Percentiles rank a stretch among this genome's conserved stretches.
Conservation (phyloP, 2,113 vertebrate genomes). For the Myrmecophaga tridactyla region DNA sequence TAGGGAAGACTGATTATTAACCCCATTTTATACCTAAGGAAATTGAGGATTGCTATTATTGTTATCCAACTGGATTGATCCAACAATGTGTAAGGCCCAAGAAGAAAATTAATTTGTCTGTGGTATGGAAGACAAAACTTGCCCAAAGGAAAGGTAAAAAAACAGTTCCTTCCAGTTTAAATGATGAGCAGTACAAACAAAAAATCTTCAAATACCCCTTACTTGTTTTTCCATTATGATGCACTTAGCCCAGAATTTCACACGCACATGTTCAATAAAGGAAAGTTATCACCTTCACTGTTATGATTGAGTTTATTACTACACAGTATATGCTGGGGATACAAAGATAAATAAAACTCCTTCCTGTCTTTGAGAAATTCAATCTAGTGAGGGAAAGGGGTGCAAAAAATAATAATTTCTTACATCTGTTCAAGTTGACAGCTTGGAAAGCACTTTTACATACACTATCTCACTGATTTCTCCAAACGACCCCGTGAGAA, state of each 20-base stretch:
- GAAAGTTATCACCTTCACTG: background rate
- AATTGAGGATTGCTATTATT: background rate
- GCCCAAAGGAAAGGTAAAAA: background rate
- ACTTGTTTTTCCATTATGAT: background rate
- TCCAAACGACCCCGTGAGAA: background rate
- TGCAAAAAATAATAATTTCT: background rate
- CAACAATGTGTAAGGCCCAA: background rate
- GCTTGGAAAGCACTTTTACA: background rate
- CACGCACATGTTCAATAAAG: background rate
- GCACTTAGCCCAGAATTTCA: background rate
- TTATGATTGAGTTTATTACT: background rate
- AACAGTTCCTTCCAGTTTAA: background rate
- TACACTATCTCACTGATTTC: background rate
- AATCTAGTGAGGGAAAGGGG: background rate
- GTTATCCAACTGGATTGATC: background rate
- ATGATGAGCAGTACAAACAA: background rate
- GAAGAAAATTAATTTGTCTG: background rate
- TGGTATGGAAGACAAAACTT: background rate
- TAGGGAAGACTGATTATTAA: background rate
- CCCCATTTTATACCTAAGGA: background rate
- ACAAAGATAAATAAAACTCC: background rate
- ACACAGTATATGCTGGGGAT: background rate
- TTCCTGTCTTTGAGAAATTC: constrained; percentile 16
- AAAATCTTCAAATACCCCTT: background rate
- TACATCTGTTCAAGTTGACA: background rate